Evolutionary conservation across 2,113 vertebrate species (phyloP), one percentile per base, ranked within the genome.

Genomic region (Paraplagusia blochii): DNA sequence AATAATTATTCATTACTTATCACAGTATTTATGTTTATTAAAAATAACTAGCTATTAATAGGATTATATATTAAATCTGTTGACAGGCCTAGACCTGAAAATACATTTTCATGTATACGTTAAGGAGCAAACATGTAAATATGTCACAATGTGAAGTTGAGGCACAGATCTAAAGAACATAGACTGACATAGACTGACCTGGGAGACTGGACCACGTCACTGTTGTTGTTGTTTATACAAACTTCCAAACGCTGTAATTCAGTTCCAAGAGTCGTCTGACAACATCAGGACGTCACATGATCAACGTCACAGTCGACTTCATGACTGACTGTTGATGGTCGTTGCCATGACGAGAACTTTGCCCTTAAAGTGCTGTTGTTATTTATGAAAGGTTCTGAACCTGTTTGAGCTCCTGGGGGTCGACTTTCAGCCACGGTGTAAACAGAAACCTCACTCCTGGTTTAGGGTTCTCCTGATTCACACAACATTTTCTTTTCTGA

Each of bases 301-400:
- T 62, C 50, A 59, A 50, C 18, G 44, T 57, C 8, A 62, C 10
- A 53, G 0, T 9, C 19, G 60, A 61, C 66, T 9, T 53, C 34
- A 33, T 42, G 46, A 14, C 33, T 72, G 68, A 80, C 64, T n/a
- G n/a, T 74, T 76, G 63, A 36, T 29, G 29, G 38, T 13, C 13
- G 58, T 60, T 36, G 29, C 19, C 46, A 51, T 68, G 58, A 65
- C 72, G 8, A 68, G 51, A n/a, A 45, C 48, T 65, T 62, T 56
- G 36, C 48, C 19, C 54, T 63, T 70, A 51, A 77, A 76, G 65
- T 76, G 45, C 58, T 77, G 72, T 73, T 61, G 64, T 74, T 69
- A 78, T 85, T 79, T 85, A 83, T 78, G 77, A 77, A 79, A 58
- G 72, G 76, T 73, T 79, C 77, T 38, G 47, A 51, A 79, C 68